Evolutionary conservation across 2,797 vertebrate species (phyloP), one percentile per base, ranked within the genome.

Genomic region (Paedocypris micromegethes): DNA sequence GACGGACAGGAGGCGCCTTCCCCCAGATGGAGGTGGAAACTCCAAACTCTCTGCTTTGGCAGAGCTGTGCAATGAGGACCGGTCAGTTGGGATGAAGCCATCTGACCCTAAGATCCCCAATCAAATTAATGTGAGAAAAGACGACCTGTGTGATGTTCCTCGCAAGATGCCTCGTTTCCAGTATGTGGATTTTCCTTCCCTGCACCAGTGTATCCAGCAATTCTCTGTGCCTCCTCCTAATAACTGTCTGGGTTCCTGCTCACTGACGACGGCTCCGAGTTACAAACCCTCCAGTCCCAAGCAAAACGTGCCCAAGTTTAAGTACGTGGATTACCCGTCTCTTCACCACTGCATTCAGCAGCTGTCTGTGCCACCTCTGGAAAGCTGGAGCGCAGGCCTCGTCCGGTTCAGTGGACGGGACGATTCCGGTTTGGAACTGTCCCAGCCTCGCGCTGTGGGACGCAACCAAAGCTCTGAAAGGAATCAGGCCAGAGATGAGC

Each of bases 341-440:
- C 75, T 83, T 46, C 77, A 83, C 65, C 80, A 81, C 70, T 83
- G 82, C 77, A 83, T 83, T 71, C 77, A 80, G 70, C 82, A 81
- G 72, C 73, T 83, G 9, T 80, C 80, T 0, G 82, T 83, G 59
- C 82, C 82, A 5, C 82, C 82, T 5, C 40, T 81, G 59, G 80
- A 83, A 75, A 82, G 74, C 65, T 82, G 82, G 82, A 83, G 78
- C 47, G 74, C 74, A 4, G 75, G 75, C 37, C 52, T 80, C 49
- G 54, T 64, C 39, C 71, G 58, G 64, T 66, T 75, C 39, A 65
- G 70, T 41, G 46, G 51, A 51, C 48, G 6, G 5, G 6, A 23
- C 0, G 68, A 8, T 8, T 58, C 41, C 55, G 45, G 38, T 49
- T 38, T 37, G 49, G 50, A 66, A 5, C 64, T 64, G 42, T 40